These are phyloP conservation scores for Botrylloides violaceus DNA, from an alignment of 23 tunicate genomes.

Conservation along the genomic window DNA sequence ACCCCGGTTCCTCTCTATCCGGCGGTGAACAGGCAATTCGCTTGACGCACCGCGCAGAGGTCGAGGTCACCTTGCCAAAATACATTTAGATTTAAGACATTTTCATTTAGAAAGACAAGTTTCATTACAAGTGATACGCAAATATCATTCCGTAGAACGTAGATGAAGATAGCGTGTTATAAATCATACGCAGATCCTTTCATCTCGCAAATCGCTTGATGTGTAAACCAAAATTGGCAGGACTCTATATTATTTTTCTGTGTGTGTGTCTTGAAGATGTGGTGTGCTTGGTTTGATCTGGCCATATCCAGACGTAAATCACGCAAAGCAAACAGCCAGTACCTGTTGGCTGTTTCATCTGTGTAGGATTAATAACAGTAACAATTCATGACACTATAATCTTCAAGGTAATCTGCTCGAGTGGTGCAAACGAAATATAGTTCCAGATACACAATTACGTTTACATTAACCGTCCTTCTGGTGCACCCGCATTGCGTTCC, in stretches of 20 bases:
- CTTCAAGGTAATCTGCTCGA: background rate
- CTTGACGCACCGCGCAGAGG: too few species aligned
- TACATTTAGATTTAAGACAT: too few species aligned
- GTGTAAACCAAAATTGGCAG: background rate
- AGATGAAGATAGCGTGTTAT: background rate
- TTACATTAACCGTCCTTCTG: too few species aligned
- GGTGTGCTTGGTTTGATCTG: constrained; percentile 3
- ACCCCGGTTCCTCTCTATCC: too few species aligned
- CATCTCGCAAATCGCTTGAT: background rate
- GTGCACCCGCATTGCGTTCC: too few species aligned
- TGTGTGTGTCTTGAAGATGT: too few species aligned
- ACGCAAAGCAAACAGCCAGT: constrained; percentile 3
- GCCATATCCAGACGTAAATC: background rate
- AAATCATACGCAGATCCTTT: background rate
- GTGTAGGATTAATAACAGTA: constrained; percentile 6
- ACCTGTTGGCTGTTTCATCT: constrained; percentile 9
- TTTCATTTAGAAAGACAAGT: background rate
- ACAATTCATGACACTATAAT: constrained; percentile 3
- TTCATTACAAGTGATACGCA: background rate
- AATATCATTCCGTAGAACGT: background rate
- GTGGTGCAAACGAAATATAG: background rate
- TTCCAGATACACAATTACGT: background rate
- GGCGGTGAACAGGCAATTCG: too few species aligned
- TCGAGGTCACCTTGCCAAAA: too few species aligned
- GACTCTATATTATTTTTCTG: too few species aligned